phyloP scores from a whole-genome alignment of 2,797 vertebrate genomes.

The Acrossocheilus wenchowensis region DNA sequence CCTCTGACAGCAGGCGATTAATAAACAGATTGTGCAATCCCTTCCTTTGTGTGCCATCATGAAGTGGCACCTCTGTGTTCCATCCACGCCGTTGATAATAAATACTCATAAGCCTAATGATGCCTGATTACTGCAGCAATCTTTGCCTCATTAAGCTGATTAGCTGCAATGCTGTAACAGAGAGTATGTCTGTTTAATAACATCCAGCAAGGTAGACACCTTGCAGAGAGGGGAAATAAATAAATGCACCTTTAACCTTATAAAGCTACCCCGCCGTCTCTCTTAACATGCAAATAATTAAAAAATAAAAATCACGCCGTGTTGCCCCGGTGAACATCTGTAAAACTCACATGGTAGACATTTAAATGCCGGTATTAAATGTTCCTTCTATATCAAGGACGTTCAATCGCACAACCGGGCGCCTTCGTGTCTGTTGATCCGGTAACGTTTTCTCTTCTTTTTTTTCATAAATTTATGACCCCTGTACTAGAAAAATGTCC shows the following conservation, averaged over 20 bases:
- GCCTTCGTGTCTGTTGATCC: constrained; percentile 52
- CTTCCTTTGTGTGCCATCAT: constrained; percentile 77
- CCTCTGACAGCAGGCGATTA: constrained; percentile 81
- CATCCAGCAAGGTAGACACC: constrained; percentile 68
- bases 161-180: constrained; percentile 79
- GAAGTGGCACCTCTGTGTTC: constrained; percentile 81
- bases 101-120: constrained; percentile 89
- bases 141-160: constrained; percentile 87
- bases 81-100: constrained; percentile 82
- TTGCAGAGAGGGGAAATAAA: constrained; percentile 55
- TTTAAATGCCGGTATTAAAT: constrained; percentile 44
- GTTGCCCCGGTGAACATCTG: constrained; percentile 19
- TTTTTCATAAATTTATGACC: constrained; percentile 71
- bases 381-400: constrained; percentile 64
- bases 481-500: constrained; percentile 78
- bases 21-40: constrained; percentile 80
- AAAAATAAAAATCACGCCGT: neutral
- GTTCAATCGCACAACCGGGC: constrained; percentile 62
- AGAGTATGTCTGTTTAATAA: constrained; percentile 78
- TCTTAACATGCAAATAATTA: constrained; percentile 36
- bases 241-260: constrained; percentile 56
- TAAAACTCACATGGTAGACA: constrained; percentile 57
- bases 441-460: neutral
- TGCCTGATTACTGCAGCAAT: constrained; percentile 86
- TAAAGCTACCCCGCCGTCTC: constrained; percentile 49